phyloP scores from a whole-genome alignment of 2,888 invertebrate genomes.

The Steromphala cineraria region DNA sequence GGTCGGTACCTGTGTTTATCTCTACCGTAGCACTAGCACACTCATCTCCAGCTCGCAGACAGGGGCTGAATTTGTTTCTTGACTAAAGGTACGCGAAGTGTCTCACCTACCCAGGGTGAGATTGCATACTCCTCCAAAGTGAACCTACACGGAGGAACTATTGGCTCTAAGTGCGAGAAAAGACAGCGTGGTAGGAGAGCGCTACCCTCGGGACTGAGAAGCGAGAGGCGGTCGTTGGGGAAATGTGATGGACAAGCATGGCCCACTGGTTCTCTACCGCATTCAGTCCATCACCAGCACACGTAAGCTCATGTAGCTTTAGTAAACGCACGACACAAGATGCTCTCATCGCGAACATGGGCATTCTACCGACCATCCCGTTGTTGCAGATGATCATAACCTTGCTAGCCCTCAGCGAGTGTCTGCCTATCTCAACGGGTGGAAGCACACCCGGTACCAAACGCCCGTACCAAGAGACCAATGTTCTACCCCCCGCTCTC shows the following conservation, averaged over 20 bases:
- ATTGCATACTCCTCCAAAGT: too few relatives aligned
- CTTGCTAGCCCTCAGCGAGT: conserved; percentile 16
- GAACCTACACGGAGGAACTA: too few relatives aligned
- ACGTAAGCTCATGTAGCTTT: background rate
- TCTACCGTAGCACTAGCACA: too few relatives aligned
- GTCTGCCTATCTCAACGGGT: background rate
- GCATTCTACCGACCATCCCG: conserved; percentile 12
- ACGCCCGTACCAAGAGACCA: background rate
- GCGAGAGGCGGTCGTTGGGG: background rate
- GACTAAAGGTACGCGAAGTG: too few relatives aligned
- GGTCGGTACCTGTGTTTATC: too few relatives aligned
- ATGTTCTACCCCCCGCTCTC: background rate
- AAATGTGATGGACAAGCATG: background rate
- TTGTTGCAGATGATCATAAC: conserved; percentile 28
- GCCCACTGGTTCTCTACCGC: background rate
- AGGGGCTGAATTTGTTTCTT: too few relatives aligned
- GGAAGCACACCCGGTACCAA: background rate
- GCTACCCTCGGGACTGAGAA: conserved; percentile 7
- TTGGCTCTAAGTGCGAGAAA: too few relatives aligned
- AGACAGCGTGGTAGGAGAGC: too few relatives aligned
- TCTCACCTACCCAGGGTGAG: too few relatives aligned
- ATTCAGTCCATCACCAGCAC: background rate
- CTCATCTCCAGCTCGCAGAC: too few relatives aligned
- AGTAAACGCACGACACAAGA: conserved; percentile 32
- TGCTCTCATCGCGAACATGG: conserved; percentile 38